Evolutionary conservation across 2,797 vertebrate genomes (phyloP), one percentile per base, ranked within the genome.

Genomic region (Margarornis squamiger): DNA sequence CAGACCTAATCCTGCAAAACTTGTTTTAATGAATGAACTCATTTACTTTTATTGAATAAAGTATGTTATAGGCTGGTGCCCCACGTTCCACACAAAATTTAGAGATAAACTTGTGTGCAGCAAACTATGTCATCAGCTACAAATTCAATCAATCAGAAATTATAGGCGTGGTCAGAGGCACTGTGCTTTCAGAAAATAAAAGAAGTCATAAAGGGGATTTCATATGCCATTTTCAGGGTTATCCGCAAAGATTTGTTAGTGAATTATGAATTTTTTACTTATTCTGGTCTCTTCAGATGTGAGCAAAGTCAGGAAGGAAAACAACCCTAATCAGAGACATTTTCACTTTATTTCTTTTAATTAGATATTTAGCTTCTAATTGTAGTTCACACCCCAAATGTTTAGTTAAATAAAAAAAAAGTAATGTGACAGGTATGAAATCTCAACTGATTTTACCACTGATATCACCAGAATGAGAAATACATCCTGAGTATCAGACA

Each of bases 11-110:
- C n/a, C 58, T 6, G 1, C 36, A 92, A 88, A 89, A 34, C 9
- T 63, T 78, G 23, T 87, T 96, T 81, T 54, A 88, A 77, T 55
- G 41, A 92, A 88, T 41, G 38, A 82, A 81, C 24, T 75, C 43
- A 90, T 95, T 92, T 85, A 77, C 1, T 29, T 92, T 82, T 81
- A 70, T 82, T 38, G 48, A 66, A 54, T 65, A 20, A 67, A 77
- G 10, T 12, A 17, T 26, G 24, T 30, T 70, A 61, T 39, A 38
- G 55, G 48, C 24, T 76, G 13, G 27, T 61, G 10, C 3, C 32
- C 41, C 18, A 12, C 39, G 36, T 26, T 93, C 57, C 4, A 38
- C 51, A 39, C 21, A 55, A 86, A 81, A 75, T 48, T 48, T 39
- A 68, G 58, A 78, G 66, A 62, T 34, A 65, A 72, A 65, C 8